Conservation (phyloP, 2,888 invertebrate genomes). For the Chydorus sphaericus region DNA sequence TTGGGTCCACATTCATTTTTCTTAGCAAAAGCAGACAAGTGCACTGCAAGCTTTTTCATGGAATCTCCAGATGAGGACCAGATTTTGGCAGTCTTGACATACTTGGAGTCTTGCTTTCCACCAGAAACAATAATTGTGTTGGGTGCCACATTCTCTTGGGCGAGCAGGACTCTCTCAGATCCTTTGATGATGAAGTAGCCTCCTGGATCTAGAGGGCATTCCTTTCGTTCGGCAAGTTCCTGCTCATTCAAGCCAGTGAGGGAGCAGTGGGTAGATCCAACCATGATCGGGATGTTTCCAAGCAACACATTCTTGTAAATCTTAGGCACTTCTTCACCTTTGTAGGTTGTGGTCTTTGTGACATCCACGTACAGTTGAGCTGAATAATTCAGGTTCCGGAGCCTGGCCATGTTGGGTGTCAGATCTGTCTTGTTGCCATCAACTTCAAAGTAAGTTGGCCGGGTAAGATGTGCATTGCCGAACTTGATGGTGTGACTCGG, state of each 20-base stretch:
- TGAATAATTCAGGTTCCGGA: slow-evolving; percentile 93
- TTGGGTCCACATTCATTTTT: slow-evolving; percentile 97
- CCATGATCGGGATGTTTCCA: slow-evolving; percentile 96
- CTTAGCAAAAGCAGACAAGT: slow-evolving; percentile 98
- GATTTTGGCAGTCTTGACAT: slow-evolving; percentile 96
- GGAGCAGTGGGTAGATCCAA: slow-evolving; percentile 92
- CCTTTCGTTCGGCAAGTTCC: slow-evolving; percentile 97
- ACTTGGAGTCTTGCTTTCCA: slow-evolving; percentile 99
- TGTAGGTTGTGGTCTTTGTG: slow-evolving; percentile 84
- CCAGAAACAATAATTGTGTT: slow-evolving; percentile 99
- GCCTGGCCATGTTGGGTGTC: slow-evolving; percentile 99
- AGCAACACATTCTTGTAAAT: slow-evolving; percentile 54
- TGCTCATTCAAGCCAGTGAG: slow-evolving; percentile 89
- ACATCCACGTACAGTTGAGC: slow-evolving; percentile 98
- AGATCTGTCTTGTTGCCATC: slow-evolving; percentile 98
- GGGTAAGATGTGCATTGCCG: slow-evolving; percentile 96
- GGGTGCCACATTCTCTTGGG: slow-evolving; percentile 99
- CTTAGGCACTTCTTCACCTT: slow-evolving; percentile 69
- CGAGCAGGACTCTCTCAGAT: slow-evolving; percentile 94
- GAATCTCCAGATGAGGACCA: slow-evolving; percentile 82
- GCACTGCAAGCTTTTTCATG: slow-evolving; percentile 95
- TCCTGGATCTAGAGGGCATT: slow-evolving; percentile 97
- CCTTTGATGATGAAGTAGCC: slow-evolving; percentile 99
- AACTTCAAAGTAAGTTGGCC: slow-evolving; percentile 99
- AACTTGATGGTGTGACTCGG: slow-evolving; percentile 88